Evolutionary conservation across 2,888 invertebrate species (phyloP), one percentile per base, ranked within the genome.

Genomic region (Orchestes rusci): DNA sequence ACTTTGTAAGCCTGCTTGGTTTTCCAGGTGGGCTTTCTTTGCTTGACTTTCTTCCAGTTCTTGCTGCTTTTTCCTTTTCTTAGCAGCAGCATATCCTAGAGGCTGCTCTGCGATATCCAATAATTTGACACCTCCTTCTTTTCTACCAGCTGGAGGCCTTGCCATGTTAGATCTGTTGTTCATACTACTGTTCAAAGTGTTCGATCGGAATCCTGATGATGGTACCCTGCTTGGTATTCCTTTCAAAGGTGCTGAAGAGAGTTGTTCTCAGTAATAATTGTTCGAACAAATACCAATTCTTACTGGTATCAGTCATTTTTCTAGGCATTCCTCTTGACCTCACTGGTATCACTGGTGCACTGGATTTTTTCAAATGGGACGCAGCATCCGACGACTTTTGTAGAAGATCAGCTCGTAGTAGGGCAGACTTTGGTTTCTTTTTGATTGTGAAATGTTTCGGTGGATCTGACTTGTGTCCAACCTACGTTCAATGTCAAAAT

Each of bases 221-320:
- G 83, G 80, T 41, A 81, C 78, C 59, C 89, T 78, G 34, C 88
- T 89, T 1, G 94, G 93, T 52, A 95, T 83, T 1, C 94, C 94
- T 63, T 91, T 92, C 23, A 94, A 70, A 0, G 95, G 94, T 1
- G 94, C 90, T 90, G 66, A 3, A 65, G 60, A 44, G 13, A 12
- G 7, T 30, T 4, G 5, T 30, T 30, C 5, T 30, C n/a, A 13
- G 8, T 15, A 36, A 23, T 31, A 31, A 31, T 8, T 8, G 44
- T 18, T 33, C 12, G 13, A 35, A 34, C 5, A 29, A 27, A 13
- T 13, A 7, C 5, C 19, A 42, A 31, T 20, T 39, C 56, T 75
- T 71, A 90, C 89, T 92, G 28, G 91, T 89, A 63, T 95, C 94
- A 58, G 94, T 94, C 91, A 95, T 92, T 74, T 94, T 94, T 58